A percentile compares a stretch with the other conserved stretches of the same genome.
Conservation (phyloP, 2,888 invertebrate genomes). For the Chorisops tibialis region DNA sequence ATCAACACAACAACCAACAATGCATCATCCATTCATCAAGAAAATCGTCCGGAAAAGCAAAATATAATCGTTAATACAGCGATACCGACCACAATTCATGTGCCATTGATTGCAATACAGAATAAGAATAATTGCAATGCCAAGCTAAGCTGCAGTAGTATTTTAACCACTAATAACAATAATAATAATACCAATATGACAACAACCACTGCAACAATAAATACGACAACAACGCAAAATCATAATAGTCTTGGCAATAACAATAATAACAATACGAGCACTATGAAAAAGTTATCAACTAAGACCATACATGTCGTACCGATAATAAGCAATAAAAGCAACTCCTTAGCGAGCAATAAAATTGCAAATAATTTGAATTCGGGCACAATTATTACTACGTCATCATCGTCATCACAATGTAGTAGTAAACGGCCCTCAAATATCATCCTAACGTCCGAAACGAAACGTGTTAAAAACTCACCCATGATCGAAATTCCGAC, state of each 20-base stretch:
- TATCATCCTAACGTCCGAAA: conserved; percentile 26
- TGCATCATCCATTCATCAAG: conserved; percentile 34
- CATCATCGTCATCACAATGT: conserved; percentile 5
- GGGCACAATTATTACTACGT: conserved; percentile 21
- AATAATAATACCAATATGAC: not conserved
- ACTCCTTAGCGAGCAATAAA: not conserved
- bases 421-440: conserved; percentile 36
- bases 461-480: conserved; percentile 40
- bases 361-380: conserved; percentile 6
- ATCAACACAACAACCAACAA: conserved; percentile 25
- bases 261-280: conserved; percentile 4
- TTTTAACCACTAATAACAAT: conserved; percentile 20
- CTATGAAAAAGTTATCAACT: not conserved
- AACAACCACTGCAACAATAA: conserved; percentile 1
- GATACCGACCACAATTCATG: conserved; percentile 34
- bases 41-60: conserved; percentile 41
- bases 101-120: conserved; percentile 45
- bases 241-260: not conserved
- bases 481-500: conserved; percentile 41
- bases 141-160: conserved; percentile 5
- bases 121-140: conserved; percentile 41
- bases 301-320: conserved; percentile 2
- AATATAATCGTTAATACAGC: conserved; percentile 37
- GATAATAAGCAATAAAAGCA: not conserved
- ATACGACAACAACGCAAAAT: no score